Evolutionary conservation across 2,113 vertebrate genomes (phyloP).

Genomic region (Burhinus oedicnemus): DNA sequence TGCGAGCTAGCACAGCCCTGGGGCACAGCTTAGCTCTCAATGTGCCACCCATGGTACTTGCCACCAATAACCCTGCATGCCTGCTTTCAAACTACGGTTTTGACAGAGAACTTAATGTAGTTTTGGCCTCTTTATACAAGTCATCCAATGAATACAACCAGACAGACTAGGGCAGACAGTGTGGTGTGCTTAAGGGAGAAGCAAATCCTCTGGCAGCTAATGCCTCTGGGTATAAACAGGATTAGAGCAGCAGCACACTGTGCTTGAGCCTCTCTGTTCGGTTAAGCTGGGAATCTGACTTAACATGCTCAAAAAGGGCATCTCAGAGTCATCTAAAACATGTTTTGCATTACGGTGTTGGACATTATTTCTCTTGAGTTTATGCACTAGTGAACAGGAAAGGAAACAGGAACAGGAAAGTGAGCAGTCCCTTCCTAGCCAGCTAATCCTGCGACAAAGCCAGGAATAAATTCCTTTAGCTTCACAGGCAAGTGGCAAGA

Average conservation of each 20-base stretch:
- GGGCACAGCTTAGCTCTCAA: neutral
- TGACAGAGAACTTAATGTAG: neutral
- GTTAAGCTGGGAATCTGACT: neutral
- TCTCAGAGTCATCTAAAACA: neutral
- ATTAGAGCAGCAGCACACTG: neutral
- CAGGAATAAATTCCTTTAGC: neutral
- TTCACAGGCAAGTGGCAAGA: neutral
- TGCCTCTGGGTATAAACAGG: neutral
- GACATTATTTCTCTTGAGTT: neutral
- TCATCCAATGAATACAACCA: neutral
- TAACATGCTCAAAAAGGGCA: fast-evolving
- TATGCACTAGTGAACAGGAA: neutral
- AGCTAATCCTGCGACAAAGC: neutral
- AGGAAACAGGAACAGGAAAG: neutral
- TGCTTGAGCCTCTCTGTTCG: neutral
- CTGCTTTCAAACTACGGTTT: neutral
- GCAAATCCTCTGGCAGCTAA: neutral
- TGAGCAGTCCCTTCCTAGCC: neutral
- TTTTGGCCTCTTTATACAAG: neutral
- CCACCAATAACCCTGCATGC: neutral
- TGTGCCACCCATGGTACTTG: fast-evolving
- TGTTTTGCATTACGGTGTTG: fast-evolving
- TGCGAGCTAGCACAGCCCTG: fast-evolving
- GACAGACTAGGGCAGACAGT: neutral
- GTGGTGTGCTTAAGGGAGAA: neutral